Conservation (phyloP, 2,888 invertebrate species). For the Drosophila mercatorum region DNA sequence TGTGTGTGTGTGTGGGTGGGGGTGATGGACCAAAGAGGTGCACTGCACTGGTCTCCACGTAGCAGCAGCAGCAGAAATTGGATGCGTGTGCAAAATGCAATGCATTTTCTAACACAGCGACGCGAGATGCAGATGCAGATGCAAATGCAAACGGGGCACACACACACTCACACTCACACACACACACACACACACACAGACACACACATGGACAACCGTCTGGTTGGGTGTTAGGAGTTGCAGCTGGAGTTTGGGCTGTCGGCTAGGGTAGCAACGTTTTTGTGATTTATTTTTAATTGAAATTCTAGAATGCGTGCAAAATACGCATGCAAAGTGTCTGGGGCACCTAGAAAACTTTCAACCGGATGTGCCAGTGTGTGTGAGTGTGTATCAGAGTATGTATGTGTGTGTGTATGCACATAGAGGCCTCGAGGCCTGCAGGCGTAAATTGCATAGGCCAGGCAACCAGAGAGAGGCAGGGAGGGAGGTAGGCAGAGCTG, state of each 20-base stretch:
- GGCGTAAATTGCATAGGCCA: conserved; percentile 80
- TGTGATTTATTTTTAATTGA: conserved; percentile 85
- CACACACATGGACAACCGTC: conserved; percentile 8
- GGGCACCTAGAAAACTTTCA: conserved; percentile 78
- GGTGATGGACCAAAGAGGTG: conserved; percentile 5
- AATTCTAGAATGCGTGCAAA: conserved; percentile 85
- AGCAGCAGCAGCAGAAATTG: conserved; percentile 71
- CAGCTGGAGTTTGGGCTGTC: conserved; percentile 11
- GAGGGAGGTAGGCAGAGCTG: background rate
- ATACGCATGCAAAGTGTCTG: conserved; percentile 82
- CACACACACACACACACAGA: background rate
- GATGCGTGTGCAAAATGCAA: conserved; percentile 80
- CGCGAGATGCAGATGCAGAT: conserved; percentile 78
- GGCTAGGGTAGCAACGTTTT: conserved; percentile 75
- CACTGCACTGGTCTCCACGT: conserved; percentile 11
- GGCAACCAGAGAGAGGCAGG: conserved; percentile 6
- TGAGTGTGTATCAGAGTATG: background rate
- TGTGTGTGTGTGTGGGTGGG: background rate
- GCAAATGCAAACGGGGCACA: conserved; percentile 58
- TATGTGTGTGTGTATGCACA: conserved; percentile 4
- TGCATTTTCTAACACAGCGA: conserved; percentile 74
- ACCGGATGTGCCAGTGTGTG: conserved; percentile 42
- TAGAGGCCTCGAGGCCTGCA: conserved; percentile 66
- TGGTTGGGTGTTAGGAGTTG: conserved; percentile 1
- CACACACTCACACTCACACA: conserved; percentile 19